Base-by-base conservation (phyloP, 2,113 vertebrate genomes). In the Onychorhynchus coronatus region DNA sequence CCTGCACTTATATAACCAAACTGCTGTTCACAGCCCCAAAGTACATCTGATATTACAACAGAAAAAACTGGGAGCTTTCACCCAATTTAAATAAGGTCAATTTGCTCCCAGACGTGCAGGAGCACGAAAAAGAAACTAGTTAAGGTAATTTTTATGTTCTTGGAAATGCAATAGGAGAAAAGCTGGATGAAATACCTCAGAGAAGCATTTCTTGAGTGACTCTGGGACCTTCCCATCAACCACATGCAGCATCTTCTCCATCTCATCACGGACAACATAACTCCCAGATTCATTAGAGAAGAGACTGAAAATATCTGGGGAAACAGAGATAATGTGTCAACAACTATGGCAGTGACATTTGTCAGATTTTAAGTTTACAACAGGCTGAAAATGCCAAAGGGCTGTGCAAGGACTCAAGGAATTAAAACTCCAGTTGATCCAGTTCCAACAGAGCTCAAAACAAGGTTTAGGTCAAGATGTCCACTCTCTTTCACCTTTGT, bases 281-380 rank as follows among this genome's bases (percentile, higher is more conserved):
- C 98, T 99, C 37, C 99, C 98, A 30, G 99, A 99, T 97, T 99
- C 99, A 65, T 98, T 99, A 94, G 99, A 99, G 92, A 99, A 99
- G 84, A 99, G 98, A 97, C 99, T 99, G 98, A 99, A 99, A 97
- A 99, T 99, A 94, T 99, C 99, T 99, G 97, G 61, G 77, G 41
- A 88, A 76, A 41, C 15, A 95, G 78, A 72, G 46, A 85, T 7
- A 62, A 62, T 1, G 15, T 76, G 91, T 85, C 59, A 94, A 41
- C 39, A 87, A 49, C 44, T 24, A 7, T 1, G 2, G 28, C 20
- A 73, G 39, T 11, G 55, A n/a, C 9, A 56, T 31, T 74, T 84
- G 71, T 77, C 75, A 86, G n/a, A 72, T 18, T 39, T 19, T 7
- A 88, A 33, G 18, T 46, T 78, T 28, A 24, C 13, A 84, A 24